Base-by-base conservation (phyloP, 2,797 vertebrate genomes). In the Pygocentrus nattereri region DNA sequence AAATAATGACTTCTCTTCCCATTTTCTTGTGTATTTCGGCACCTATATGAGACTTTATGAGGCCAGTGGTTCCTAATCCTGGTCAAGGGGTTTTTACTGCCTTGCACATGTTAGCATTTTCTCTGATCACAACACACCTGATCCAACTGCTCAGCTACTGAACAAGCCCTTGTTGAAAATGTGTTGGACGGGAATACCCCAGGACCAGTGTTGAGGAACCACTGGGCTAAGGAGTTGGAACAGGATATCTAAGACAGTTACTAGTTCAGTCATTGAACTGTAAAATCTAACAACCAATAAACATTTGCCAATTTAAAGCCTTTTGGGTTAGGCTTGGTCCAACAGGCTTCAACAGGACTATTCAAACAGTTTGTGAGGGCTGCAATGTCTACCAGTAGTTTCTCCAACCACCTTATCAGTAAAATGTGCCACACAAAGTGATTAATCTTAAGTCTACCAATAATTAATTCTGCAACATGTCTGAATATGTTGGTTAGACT, bases 311-410 rank as follows among this genome's bases (percentile, higher is more conserved):
- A 47, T 25, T 25, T 49, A 47, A 52, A 41, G 3, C 15, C 0
- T 30, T 23, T 19, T 52, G 5, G 1, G 4, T 8, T 74, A 49
- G 52, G 23, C 19, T 59, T 59, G 5, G 16, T 1, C 31, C 54
- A 2, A 25, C 19, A 54, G 50, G 73, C 47, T 52, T 30, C 31
- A 62, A 30, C 68, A 74, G 67, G 69, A 82, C 71, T 82, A 52
- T 85, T 81, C 71, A 23, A 8, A n/a, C 21, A 47, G 18, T 70
- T 59, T 3, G 38, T 41, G 41, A 58, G 52, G 47, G 27, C 41
- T 34, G n/a, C 49, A 58, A 76, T 65, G 41, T 58, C 77, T 52
- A 54, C 34, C 65, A 44, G 30, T 76, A 58, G n/a, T 73, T 78
- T 54, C 59, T 82, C 74, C 74, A 78, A 81, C 47, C 74, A 72